Conservation (phyloP, 1,140 invertebrate species). For the Microplitis demolitor region DNA sequence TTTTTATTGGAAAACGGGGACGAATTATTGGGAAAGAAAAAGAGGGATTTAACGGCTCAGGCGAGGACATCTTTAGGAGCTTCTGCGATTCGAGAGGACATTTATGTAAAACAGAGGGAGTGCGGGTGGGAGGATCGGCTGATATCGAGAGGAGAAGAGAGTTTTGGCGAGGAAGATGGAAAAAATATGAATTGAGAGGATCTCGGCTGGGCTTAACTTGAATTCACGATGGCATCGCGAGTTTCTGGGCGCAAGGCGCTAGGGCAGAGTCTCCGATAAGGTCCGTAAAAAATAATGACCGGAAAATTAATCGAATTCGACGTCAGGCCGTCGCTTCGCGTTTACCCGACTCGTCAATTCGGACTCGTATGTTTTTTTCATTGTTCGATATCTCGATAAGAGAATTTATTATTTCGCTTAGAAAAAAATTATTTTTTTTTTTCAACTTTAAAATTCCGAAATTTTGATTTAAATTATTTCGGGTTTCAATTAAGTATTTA, state of each 20-base stretch:
- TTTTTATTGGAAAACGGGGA: neutral
- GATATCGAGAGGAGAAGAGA: neutral
- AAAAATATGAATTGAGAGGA: neutral
- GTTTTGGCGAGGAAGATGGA: neutral
- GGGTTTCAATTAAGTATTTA: too few relatives aligned
- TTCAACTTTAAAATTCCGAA: too few relatives aligned
- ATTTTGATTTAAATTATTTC: too few relatives aligned
- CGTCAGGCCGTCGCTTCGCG: conserved; percentile 46
- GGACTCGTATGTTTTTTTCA: neutral
- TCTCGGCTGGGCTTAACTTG: conserved; percentile 32
- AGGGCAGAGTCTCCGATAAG: conserved; percentile 40
- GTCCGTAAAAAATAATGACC: conserved; percentile 59
- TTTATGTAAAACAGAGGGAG: conserved; percentile 51
- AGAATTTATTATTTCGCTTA: too few relatives aligned
- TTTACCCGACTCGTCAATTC: conserved; percentile 44
- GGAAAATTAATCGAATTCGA: conserved; percentile 59
- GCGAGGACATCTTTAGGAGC: conserved; percentile 48
- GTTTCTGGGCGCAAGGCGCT: neutral
- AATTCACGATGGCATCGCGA: conserved; percentile 26
- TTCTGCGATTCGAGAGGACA: conserved; percentile 44
- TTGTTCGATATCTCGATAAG: neutral
- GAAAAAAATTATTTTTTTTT: too few relatives aligned
- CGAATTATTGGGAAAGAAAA: neutral
- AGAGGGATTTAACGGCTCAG: conserved; percentile 36
- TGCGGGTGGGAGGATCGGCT: neutral